Evolutionary conservation across 2,113 vertebrate genomes (phyloP), one percentile per base, ranked within the genome.

Genomic region (Parus major): DNA sequence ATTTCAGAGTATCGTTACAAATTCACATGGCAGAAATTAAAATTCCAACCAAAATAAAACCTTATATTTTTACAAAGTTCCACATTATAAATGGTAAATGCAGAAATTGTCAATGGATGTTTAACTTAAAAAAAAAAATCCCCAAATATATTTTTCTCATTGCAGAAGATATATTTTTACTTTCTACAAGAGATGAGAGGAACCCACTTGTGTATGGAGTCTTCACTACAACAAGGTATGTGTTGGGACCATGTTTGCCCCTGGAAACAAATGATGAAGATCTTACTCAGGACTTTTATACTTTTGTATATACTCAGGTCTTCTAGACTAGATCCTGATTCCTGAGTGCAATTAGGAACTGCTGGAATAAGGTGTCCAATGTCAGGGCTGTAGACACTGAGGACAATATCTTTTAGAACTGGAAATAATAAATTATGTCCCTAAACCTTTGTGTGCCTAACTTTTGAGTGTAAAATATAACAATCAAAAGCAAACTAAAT

Each of bases 201-300:
- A 99, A 99, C 91, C 99, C 99, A 0, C 93, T 98, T 50, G 98
- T 99, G 20, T 99, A 99, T 63, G 99, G 98, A 79, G 98, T 99
- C 88, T 99, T 99, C 95, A 99, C 99, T 84, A 99, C 99, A 86
- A 99, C 99, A 93, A 99, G 99, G 99, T 99, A 97, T n/a, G 92
- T 29, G 1, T 46, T 64, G 36, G 6, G 7, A 23, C 68, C 24
- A 8, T 2, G 1, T 86, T 93, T 92, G 23, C 13, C 19, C 50
- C 16, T 82, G n/a, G 17, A 92, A 82, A 46, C 6, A 78, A 87
- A 64, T 49, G 2, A 12, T 66, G 12, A 77, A 64, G 8, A 28
- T 57, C 21, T 82, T 49, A 31, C 4, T 71, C 15, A 28, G 19
- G 12, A 8, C 12, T 89, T 83, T 28, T 29, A 20, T 36, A 42